Percentiles rank a stretch among this genome's conserved stretches.
Conservation (phyloP, 2,888 invertebrate genomes). For the Caenorhabditis sinica region DNA sequence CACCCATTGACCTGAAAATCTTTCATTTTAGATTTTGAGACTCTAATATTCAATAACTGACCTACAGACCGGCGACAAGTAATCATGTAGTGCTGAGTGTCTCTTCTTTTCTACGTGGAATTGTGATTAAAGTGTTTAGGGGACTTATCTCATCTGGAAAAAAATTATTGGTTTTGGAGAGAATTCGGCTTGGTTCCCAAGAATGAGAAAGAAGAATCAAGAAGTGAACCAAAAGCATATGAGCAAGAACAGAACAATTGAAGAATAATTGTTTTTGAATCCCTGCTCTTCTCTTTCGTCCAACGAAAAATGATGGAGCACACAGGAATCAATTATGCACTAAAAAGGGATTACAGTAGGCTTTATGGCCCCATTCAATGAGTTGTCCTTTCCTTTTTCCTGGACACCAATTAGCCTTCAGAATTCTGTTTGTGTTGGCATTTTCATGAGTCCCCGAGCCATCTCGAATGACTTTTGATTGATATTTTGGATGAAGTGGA, state of each 20-base stretch:
- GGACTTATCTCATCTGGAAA: slow-evolving; percentile 27
- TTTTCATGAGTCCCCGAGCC: slow-evolving; percentile 24
- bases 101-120: slow-evolving; percentile 31
- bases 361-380: slow-evolving; percentile 13
- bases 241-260: slow-evolving; percentile 23
- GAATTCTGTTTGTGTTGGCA: slow-evolving; percentile 24
- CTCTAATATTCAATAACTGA: not conserved
- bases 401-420: slow-evolving; percentile 30
- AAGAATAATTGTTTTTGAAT: slow-evolving; percentile 58
- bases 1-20: slow-evolving; percentile 70
- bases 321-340: slow-evolving; percentile 39
- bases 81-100: slow-evolving; percentile 51
- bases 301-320: slow-evolving; percentile 29
- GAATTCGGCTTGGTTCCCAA: not conserved
- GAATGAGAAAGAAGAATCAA: not conserved
- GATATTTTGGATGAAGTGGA: slow-evolving; percentile 42
- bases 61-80: slow-evolving; percentile 65
- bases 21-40: not conserved
- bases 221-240: slow-evolving; percentile 4
- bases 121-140: not conserved
- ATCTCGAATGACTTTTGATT: slow-evolving; percentile 52
- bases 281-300: not conserved
- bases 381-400: not conserved
- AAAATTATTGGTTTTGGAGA: not conserved
- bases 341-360: slow-evolving; percentile 36